Conservation (phyloP, 1,140 invertebrate genomes). For the Charaxes varanes region DNA sequence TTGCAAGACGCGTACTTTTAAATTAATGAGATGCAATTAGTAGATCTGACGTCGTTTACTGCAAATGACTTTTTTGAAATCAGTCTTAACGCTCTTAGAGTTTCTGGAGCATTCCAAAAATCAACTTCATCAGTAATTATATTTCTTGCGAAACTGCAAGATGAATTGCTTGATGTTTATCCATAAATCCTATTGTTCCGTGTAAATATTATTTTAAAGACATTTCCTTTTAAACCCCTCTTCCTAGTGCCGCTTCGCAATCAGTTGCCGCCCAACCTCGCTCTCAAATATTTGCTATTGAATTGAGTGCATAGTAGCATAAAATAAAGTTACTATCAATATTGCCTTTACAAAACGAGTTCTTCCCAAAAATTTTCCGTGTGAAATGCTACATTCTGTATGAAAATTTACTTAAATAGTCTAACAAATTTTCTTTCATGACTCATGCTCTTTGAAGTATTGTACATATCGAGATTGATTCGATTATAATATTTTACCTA, state of each 20-base stretch:
- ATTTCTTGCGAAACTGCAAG: too few relatives aligned
- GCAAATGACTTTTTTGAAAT: conserved; percentile 37
- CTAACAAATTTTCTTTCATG: too few relatives aligned
- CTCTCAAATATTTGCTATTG: conserved; percentile 24
- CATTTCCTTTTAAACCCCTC: background rate
- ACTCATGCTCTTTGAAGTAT: too few relatives aligned
- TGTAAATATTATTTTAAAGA: conserved; percentile 1
- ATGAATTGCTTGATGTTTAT: too few relatives aligned
- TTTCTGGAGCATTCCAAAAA: too few relatives aligned
- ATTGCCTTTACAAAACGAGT: conserved; percentile 8
- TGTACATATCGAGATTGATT: too few relatives aligned
- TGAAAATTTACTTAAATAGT: too few relatives aligned
- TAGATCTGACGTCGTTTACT: conserved; percentile 34
- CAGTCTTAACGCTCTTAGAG: conserved; percentile 17
- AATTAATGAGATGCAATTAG: conserved; percentile 67
- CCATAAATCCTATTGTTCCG: too few relatives aligned
- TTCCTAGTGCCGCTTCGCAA: conserved; percentile 15
- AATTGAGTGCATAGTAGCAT: conserved; percentile 11
- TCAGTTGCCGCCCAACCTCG: conserved; percentile 23
- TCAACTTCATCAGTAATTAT: too few relatives aligned
- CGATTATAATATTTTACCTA: too few relatives aligned
- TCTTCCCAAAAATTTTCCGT: background rate
- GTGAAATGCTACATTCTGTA: background rate
- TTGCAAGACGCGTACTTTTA: conserved; percentile 49
- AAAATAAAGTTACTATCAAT: conserved; percentile 12